A percentile compares a stretch with the other conserved stretches of the same genome.
These are phyloP conservation scores for Scolanthus callimorphus DNA, from an alignment of 92 coral and sea anemone genomes.

Conservation along the genomic window DNA sequence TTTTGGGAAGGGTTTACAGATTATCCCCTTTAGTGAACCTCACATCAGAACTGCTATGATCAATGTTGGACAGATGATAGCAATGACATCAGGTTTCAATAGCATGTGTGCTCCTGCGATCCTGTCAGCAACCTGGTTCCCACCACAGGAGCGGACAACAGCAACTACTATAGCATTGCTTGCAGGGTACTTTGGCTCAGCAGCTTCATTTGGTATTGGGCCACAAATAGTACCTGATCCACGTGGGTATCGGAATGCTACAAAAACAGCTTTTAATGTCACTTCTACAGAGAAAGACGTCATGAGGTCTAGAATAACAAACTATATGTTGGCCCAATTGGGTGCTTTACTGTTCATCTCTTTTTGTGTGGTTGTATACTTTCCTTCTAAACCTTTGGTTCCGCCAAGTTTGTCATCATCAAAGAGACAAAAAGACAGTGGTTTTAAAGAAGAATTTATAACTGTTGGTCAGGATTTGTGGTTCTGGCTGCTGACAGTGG, in stretches of 20 bases:
- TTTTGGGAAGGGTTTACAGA: slow-evolving; percentile 28
- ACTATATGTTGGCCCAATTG: slow-evolving; percentile 29
- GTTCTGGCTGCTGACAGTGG: slow-evolving; percentile 39
- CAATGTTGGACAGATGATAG: slow-evolving; percentile 24
- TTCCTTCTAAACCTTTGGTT: slow-evolving; percentile 60
- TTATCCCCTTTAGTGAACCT: slow-evolving; percentile 15
- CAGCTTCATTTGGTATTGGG: slow-evolving; percentile 48
- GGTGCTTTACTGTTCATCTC: slow-evolving; percentile 17
- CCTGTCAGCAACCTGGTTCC: slow-evolving; percentile 69
- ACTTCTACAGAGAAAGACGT: neutral
- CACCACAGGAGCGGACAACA: slow-evolving; percentile 66
- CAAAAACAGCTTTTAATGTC: neutral
- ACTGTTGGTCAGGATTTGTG: slow-evolving; percentile 4
- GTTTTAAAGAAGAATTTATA: slow-evolving; percentile 1
- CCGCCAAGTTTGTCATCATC: slow-evolving; percentile 72
- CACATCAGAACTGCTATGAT: slow-evolving; percentile 14
- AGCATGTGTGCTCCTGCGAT: slow-evolving; percentile 45
- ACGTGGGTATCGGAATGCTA: neutral
- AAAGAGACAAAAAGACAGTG: slow-evolving; percentile 8
- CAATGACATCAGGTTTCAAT: slow-evolving; percentile 35
- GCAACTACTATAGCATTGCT: slow-evolving; percentile 60
- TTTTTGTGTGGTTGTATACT: slow-evolving; percentile 40
- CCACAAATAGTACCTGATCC: slow-evolving; percentile 47
- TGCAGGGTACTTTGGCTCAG: slow-evolving; percentile 49
- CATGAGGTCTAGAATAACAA: slow-evolving; percentile 5